These are phyloP conservation scores for Xiphydria camelus DNA, from an alignment of 2,888 invertebrate species.

Conservation along the genomic window DNA sequence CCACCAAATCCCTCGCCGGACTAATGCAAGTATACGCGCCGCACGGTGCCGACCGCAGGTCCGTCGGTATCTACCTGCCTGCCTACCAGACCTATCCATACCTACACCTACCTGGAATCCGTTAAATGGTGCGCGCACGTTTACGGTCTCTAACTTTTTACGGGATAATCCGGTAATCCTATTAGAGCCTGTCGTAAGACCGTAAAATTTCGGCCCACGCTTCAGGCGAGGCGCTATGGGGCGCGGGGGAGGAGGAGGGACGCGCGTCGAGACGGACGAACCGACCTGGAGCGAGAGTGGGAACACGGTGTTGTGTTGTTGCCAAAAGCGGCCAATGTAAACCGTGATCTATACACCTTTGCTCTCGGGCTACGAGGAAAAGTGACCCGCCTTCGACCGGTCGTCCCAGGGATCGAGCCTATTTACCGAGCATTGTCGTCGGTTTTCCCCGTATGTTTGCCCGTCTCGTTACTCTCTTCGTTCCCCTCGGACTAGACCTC, in stretches of 20 bases:
- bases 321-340: conserved; percentile 10
- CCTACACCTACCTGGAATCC: too few relatives aligned
- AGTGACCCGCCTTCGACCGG: conserved; percentile 28
- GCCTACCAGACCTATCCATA: too few relatives aligned
- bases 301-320: not conserved
- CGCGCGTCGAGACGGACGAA: too few relatives aligned
- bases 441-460: conserved; percentile 19
- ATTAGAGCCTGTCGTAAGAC: conserved; percentile 29
- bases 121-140: too few relatives aligned
- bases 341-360: too few relatives aligned
- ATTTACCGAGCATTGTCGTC: conserved; percentile 31
- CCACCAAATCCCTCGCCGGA: too few relatives aligned
- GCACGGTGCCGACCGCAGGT: too few relatives aligned
- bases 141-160: conserved; percentile 34
- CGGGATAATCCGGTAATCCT: conserved; percentile 39
- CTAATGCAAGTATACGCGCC: too few relatives aligned
- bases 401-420: conserved; percentile 18
- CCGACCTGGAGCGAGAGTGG: too few relatives aligned
- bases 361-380: conserved; percentile 12
- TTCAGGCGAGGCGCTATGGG: not conserved
- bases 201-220: conserved; percentile 31
- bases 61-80: too few relatives aligned
- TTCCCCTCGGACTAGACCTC: conserved; percentile 7
- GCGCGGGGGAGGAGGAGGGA: too few relatives aligned
- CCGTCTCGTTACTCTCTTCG: conserved; percentile 20